Evolutionary conservation across 2,797 vertebrate species (phyloP).

Genomic region (Leptoclinus maculatus): DNA sequence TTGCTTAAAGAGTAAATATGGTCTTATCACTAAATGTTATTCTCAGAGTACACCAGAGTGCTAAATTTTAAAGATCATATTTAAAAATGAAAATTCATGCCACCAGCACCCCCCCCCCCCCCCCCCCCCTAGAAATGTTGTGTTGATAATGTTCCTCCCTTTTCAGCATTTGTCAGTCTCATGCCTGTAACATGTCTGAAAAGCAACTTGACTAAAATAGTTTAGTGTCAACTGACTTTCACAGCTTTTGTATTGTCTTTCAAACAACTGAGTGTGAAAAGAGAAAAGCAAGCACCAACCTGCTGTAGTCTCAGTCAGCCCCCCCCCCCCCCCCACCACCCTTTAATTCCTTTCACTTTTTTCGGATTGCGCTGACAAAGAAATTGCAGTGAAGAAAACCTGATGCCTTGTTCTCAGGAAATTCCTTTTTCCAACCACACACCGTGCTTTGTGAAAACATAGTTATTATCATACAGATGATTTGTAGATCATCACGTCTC

Average conservation of each 20-base stretch:
- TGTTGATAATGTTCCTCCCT: no score
- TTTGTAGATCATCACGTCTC: conserved; percentile 64
- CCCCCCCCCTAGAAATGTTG: no score
- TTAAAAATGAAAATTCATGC: no score
- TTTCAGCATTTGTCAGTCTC: no score
- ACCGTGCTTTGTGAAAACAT: conserved; percentile 60
- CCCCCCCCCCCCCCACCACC: neutral
- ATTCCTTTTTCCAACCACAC: conserved; percentile 66
- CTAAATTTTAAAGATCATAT: no score
- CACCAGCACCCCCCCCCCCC: no score
- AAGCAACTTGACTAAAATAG: neutral
- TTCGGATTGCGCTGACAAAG: conserved; percentile 63
- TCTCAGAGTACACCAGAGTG: no score
- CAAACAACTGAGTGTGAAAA: conserved; percentile 36
- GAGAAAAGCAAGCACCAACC: conserved; percentile 58
- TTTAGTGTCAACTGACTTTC: conserved; percentile 20
- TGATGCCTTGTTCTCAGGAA: conserved; percentile 70
- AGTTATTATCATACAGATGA: conserved; percentile 67
- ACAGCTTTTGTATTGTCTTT: conserved; percentile 45
- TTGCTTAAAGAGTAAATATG: no score
- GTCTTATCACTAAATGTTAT: no score
- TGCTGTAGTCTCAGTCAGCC: conserved; percentile 57
- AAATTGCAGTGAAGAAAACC: conserved; percentile 72
- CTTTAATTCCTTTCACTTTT: conserved; percentile 32
- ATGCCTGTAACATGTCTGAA: no score